Evolutionary conservation across 2,888 invertebrate genomes (phyloP), one percentile per base, ranked within the genome.

Genomic region (Pocota personata): DNA sequence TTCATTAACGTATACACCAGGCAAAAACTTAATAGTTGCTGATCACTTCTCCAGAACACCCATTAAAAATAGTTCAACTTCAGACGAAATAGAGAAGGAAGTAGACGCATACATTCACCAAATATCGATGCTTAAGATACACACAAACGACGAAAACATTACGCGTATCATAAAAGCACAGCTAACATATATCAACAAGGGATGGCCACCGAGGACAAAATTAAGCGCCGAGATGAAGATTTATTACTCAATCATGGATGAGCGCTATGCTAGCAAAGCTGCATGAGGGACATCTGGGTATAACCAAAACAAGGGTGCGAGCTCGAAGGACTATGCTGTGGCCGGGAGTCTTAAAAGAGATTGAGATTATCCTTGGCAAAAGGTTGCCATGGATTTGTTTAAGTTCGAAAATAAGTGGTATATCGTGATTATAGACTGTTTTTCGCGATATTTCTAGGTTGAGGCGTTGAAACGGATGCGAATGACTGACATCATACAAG

Each of bases 1-100:
- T 40, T 19, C 52, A 37, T 40, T 43, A 3, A 37, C n/a, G 2
- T 27, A 69, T 6, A 55, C 24, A 24, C 67, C 67, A 8, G 52
- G 67, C 5, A 69, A 40, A 55, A 69, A 69, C 10, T 24, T 55
- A 10, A 37, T 67, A 4, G 50, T 69, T 6, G 67, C 67, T 1
- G 67, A 69, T 55, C 52, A 55, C 19, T 30, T 66, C 5, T 55
- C 55, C n/a, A 55, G 67, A 35, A 37, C 40, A 8, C 52, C 30
- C 14, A 7, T 52, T n/a, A 30, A 37, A 16, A 40, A 14, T 43
- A 43, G 8, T 27, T 1, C 30, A 5, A 12, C 10, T 37, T 32
- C 21, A 16, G 10, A 27, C 8, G n/a, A n/a, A n/a, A n/a, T n/a
- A n/a, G n/a, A n/a, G 27, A 24, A 43, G 12, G 37, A 58, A 58